These are phyloP conservation scores for Synergus gifuensis DNA, from an alignment of 2,888 invertebrate species.

Conservation along the genomic window DNA sequence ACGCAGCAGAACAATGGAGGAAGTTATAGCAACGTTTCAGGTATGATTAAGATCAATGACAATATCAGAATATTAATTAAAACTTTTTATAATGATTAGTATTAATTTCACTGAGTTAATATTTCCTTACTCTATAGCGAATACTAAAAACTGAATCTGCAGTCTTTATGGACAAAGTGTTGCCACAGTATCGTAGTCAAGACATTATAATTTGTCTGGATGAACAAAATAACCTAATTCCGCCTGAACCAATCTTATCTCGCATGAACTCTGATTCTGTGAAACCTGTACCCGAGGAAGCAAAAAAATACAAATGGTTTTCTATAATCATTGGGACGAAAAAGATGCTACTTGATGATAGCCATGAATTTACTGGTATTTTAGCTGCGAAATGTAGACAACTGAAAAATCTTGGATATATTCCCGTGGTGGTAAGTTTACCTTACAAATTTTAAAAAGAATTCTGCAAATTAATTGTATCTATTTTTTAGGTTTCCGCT, in stretches of 20 bases:
- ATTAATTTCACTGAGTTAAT: background rate
- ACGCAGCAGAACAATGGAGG: background rate
- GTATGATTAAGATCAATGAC: background rate
- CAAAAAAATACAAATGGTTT: constrained; percentile 76
- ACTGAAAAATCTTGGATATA: constrained; percentile 79
- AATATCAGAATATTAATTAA: background rate
- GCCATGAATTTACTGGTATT: constrained; percentile 76
- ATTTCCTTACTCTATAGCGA: constrained; percentile 47
- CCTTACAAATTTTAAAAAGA: background rate
- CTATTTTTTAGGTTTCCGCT: background rate
- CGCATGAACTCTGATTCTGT: constrained; percentile 48
- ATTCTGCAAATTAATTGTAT: background rate
- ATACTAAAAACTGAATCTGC: constrained; percentile 78
- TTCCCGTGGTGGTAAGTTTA: constrained; percentile 68
- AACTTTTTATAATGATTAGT: background rate
- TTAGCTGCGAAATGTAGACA: constrained; percentile 83
- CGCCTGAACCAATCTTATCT: constrained; percentile 44
- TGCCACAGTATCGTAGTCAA: constrained; percentile 84
- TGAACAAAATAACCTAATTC: constrained; percentile 73
- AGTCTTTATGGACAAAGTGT: constrained; percentile 80
- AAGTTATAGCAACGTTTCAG: background rate
- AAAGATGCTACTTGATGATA: constrained; percentile 48
- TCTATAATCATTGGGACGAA: constrained; percentile 79
- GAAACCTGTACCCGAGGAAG: constrained; percentile 61
- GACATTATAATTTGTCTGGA: constrained; percentile 83